Base-by-base conservation (phyloP, 2,888 invertebrate genomes). In the Lasioglossum villosulum region DNA sequence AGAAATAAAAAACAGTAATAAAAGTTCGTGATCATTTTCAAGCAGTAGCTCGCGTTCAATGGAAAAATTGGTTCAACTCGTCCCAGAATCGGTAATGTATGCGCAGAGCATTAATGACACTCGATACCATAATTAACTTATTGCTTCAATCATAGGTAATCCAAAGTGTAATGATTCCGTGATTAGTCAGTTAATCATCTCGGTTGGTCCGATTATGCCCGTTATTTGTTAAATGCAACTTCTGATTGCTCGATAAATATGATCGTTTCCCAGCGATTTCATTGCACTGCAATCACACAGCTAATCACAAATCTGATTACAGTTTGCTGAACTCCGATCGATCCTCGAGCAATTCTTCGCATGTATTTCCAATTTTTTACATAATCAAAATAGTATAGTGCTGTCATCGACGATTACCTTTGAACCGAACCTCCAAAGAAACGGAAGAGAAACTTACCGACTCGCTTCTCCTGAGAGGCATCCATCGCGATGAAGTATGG, bases 361-460 rank as follows among this genome's bases (percentile, higher is more conserved):
- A n/a, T n/a, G 3, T n/a, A n/a, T n/a, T 12, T 56, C 4, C n/a
- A 56, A 59, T n/a, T 59, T 6, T 1, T 63, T 4, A 34, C 37
- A 37, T 10, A 23, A 68, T 30, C 8, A 37, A 34, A 10, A 6
- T 16, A 23, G 23, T 4, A 10, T 1, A 16, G 12, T 23, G 0
- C 37, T 63, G 74, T 66, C 37, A 63, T 63, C 37, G 42, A 75
- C 63, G 48, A 79, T 63, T 27, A 12, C 27, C 45, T 23, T 5
- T 16, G 23, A 37, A n/a, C 12, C n/a, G n/a, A 56, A n/a, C 23
- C 10, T 34, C 10, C 1, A 5, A 59, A 8, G 23, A 45, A 34
- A 27, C 8, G 19, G 48, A 66, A 42, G 12, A 34, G 27, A 52
- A 76, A 83, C 56, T 84, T 42, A 84, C 63, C 68, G 34, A 63